Base-by-base conservation (phyloP, 2,888 invertebrate genomes). In the Lithophane ornitopus region DNA sequence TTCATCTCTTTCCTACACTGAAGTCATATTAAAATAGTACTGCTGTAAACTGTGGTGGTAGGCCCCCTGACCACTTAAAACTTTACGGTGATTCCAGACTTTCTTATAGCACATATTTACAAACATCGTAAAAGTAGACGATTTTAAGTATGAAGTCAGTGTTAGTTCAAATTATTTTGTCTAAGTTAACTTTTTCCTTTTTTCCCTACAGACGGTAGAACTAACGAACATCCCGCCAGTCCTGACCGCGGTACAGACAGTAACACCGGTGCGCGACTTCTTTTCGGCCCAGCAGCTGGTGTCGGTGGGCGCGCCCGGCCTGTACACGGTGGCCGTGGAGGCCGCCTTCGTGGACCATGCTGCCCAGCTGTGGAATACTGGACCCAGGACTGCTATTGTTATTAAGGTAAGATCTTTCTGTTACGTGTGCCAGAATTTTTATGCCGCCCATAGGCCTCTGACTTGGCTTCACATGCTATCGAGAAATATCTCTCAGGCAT, bases 261-360 rank as follows among this genome's bases (percentile, higher is more conserved):
- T 99, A 4, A 97, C 98, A 16, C 99, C 99, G 0, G 98, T 99
- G 89, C 98, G 99, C 46, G 99, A 99, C 92, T 99, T 99, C 96
- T 99, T 99, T 94, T 98, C 98, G 0, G 98, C 99, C 0, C 99
- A 99, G 93, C 99, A 99, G 94, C 96, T 99, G 69, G 97, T 99
- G 56, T 97, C 98, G 0, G 98, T 98, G 52, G 85, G 89, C 16
- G 88, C 94, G 34, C 95, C 95, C 83, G 96, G 96, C 0, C 94
- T 97, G 0, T 95, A 96, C 91, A 95, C 95, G 0, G 98, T 99
- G 46, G 98, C 98, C 0, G 97, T 99, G 12, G 98, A 98, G 91
- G 98, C 99, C 0, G 98, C 98, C 81, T 98, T 99, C 72, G 97
- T 99, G 1, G 99, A 99, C 93, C 98, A 98, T 85, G 97, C 97